phyloP scores from a whole-genome alignment of 2,113 vertebrate genomes.

The Lagopus leucura region DNA sequence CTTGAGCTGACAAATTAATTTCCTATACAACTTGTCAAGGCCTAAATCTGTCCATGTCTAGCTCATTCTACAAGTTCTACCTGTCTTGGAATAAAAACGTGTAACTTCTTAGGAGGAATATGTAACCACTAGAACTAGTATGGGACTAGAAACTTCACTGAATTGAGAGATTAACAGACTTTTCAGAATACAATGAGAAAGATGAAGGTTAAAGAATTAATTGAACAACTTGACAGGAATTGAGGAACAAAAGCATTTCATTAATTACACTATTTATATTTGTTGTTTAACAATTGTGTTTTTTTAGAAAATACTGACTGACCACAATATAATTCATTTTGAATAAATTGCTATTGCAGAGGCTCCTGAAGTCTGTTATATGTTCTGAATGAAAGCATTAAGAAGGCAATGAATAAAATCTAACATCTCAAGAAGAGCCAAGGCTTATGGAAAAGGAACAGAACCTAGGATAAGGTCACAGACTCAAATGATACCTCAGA shows the following conservation, averaged over 20 bases:
- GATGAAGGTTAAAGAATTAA: not conserved
- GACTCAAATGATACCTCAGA: not conserved
- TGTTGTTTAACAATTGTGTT: not conserved
- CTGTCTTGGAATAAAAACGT: not conserved
- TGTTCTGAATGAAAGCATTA: not conserved
- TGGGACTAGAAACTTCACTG: not conserved
- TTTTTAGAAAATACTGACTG: not conserved
- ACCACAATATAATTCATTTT: not conserved
- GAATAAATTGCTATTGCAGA: not conserved
- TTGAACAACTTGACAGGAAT: not conserved
- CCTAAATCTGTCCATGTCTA: not conserved
- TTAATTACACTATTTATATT: not conserved
- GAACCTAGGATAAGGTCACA: not conserved
- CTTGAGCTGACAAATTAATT: conserved; percentile 49
- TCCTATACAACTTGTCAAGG: not conserved
- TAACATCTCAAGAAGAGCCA: not conserved
- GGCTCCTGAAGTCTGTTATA: not conserved
- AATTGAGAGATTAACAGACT: not conserved
- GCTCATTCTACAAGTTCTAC: not conserved
- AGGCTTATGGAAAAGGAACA: not conserved
- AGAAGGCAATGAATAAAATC: not conserved
- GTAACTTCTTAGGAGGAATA: not conserved
- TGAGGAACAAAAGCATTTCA: not conserved
- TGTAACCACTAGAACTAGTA: not conserved
- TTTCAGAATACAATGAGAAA: not conserved